Percentiles rank a stretch among this genome's conserved stretches.
Conservation (phyloP, 2,113 vertebrate species). For the Pyxicephalus adspersus region DNA sequence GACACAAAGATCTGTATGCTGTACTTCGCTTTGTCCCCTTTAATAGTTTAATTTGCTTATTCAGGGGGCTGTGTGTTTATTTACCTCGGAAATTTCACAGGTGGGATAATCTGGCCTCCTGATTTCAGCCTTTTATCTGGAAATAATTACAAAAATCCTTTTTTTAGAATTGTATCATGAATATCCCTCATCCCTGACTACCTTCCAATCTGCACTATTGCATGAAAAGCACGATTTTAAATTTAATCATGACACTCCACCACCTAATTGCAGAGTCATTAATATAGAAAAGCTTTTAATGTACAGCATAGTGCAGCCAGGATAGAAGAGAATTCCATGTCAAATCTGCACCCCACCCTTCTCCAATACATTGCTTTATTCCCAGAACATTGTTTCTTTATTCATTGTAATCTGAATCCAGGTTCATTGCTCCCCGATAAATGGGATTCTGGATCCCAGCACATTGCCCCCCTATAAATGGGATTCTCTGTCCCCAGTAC, state of each 20-base stretch:
- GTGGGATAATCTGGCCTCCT: conserved; percentile 20
- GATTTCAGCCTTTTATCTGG: conserved; percentile 3
- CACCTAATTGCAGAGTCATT: conserved; percentile 22
- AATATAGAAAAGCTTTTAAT: neutral
- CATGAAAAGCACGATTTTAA: neutral
- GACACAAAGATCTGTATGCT: conserved; percentile 20
- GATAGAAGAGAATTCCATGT: neutral
- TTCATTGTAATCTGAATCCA: no score
- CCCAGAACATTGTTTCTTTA: no score
- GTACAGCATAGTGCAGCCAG: neutral
- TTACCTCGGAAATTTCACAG: conserved; percentile 32
- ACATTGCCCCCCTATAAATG: no score
- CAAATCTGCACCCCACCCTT: no score
- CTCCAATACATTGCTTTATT: no score
- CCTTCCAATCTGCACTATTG: neutral
- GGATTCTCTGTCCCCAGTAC: no score
- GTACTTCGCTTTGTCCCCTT: conserved; percentile 33
- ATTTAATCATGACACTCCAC: neutral
- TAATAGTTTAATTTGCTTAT: conserved; percentile 54
- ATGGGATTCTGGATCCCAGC: no score
- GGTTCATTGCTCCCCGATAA: no score
- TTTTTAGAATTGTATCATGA: neutral
- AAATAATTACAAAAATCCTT: neutral
- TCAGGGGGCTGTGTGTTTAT: conserved; percentile 7
- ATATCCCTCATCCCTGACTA: conserved; percentile 8